A percentile compares a stretch with the other conserved stretches of the same genome.
These are phyloP conservation scores for Oreochromis aureus DNA, from an alignment of 2,113 vertebrate species.

Conservation along the genomic window DNA sequence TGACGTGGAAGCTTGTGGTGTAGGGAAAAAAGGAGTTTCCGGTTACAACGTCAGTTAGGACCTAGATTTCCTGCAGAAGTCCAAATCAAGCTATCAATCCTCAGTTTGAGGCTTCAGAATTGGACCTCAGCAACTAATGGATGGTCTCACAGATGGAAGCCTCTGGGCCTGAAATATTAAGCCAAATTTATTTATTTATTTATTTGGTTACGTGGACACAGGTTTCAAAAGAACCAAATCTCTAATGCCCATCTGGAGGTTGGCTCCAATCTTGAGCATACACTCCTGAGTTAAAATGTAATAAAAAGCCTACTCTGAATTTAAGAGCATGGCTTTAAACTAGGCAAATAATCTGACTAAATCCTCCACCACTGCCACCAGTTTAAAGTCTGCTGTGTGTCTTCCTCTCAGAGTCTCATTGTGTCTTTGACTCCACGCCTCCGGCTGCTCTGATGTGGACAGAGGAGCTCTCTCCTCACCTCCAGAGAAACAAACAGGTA, in stretches of 20 bases:
- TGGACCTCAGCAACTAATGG: accelerated
- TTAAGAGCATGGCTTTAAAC: neutral
- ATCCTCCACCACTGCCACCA: neutral
- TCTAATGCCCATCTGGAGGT: neutral
- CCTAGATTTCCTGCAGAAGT: neutral
- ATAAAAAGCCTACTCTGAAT: neutral
- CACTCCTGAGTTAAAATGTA: neutral
- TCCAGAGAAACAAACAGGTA: conserved; percentile 91
- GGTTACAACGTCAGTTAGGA: neutral
- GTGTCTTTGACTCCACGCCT: neutral
- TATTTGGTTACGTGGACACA: neutral
- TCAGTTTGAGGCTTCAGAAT: neutral
- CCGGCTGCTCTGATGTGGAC: conserved; percentile 61
- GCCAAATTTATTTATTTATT: neutral
- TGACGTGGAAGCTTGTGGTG: neutral
- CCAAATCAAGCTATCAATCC: neutral
- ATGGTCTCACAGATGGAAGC: neutral
- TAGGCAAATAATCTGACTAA: accelerated
- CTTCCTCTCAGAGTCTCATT: conserved; percentile 32
- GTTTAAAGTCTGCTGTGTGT: neutral
- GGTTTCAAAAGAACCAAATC: neutral
- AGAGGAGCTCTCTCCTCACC: conserved; percentile 81
- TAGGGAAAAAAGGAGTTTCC: neutral
- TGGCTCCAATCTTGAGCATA: neutral
- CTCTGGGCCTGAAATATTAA: neutral